Percentiles rank a stretch among this genome's conserved stretches.
phyloP scores from a whole-genome alignment of 2,113 vertebrate genomes.

The Sinosuthora webbiana region DNA sequence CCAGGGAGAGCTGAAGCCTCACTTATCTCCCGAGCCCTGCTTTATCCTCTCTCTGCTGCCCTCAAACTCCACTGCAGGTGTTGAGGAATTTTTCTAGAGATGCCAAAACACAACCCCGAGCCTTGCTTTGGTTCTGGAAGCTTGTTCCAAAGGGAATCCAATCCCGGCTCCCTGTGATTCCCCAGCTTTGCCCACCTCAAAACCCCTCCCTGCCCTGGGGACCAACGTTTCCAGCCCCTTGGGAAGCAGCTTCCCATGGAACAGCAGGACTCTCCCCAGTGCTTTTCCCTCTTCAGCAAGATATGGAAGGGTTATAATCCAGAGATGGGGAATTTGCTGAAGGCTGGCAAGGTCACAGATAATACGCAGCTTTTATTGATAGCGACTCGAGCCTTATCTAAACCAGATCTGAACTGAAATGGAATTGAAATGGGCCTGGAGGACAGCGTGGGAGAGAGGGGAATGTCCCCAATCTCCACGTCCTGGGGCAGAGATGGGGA shows the following conservation, averaged over 20 bases:
- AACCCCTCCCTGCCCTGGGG: not conserved
- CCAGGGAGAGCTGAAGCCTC: not conserved
- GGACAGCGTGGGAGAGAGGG: not conserved
- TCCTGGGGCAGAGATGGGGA: not conserved
- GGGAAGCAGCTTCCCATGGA: not conserved
- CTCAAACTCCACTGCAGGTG: not conserved
- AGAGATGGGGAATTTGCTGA: not conserved
- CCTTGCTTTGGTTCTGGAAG: not conserved
- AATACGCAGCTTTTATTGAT: conserved; percentile 19
- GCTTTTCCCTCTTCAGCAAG: not conserved
- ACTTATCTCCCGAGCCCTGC: rapidly evolving
- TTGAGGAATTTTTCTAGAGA: not conserved
- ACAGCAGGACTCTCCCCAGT: not conserved
- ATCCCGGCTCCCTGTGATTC: rapidly evolving
- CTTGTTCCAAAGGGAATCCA: not conserved
- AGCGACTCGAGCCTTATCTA: conserved; percentile 36
- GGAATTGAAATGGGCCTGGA: conserved; percentile 32
- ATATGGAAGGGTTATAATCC: not conserved
- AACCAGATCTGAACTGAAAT: conserved; percentile 36
- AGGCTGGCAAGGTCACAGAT: conserved; percentile 29
- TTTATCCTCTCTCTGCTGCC: not conserved
- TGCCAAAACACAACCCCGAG: not conserved
- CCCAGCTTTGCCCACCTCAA: not conserved
- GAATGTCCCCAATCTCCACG: rapidly evolving
- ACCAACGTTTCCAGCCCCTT: not conserved